These are phyloP conservation scores for Heloderma charlesbogerti DNA, from an alignment of 2,113 vertebrate species.

Conservation along the genomic window DNA sequence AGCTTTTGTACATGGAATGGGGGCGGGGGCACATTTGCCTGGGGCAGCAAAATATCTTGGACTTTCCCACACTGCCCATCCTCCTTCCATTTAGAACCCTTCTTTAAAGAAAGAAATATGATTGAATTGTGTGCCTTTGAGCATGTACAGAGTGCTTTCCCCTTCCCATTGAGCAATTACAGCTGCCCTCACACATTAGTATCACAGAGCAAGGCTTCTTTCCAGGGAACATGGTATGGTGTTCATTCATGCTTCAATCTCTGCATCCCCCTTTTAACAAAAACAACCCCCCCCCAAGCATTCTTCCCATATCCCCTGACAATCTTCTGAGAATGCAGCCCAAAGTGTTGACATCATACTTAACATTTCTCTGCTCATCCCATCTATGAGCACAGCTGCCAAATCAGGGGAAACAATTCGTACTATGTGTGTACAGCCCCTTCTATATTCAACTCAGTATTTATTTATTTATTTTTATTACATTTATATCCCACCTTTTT, in stretches of 20 bases:
- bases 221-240: background rate
- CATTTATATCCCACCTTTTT: too few species aligned
- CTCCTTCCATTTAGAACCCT: background rate
- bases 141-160: background rate
- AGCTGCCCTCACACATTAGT: background rate
- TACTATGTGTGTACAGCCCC: background rate
- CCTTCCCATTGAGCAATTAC: background rate
- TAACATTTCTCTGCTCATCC: background rate
- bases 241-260: background rate
- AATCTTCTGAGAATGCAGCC: background rate
- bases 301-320: background rate
- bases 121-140: background rate
- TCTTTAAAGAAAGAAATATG: background rate
- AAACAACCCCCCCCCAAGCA: background rate
- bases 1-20: background rate
- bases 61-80: background rate
- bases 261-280: background rate
- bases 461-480: too few species aligned
- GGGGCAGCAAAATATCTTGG: background rate
- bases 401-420: constrained; percentile 35
- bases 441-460: constrained; percentile 1
- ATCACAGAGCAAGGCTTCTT: background rate
- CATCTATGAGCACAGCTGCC: constrained; percentile 4
- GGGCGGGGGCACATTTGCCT: background rate
- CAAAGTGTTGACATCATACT: background rate